These are phyloP conservation scores for Hyles lineata DNA, from an alignment of 2,888 invertebrate species.

Conservation along the genomic window DNA sequence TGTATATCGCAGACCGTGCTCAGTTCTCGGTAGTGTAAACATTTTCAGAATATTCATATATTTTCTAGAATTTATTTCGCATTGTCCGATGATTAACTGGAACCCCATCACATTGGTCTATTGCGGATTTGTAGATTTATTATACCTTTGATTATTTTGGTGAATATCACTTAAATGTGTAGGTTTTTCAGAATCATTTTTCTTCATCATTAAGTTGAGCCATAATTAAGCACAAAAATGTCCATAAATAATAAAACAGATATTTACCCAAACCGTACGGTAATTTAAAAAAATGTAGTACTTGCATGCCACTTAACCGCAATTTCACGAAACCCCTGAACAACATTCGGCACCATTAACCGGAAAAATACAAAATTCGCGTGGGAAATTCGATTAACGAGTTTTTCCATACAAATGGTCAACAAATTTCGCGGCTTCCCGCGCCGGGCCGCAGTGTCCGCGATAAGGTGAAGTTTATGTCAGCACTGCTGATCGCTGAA, in stretches of 20 bases:
- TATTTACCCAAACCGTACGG: too few species aligned
- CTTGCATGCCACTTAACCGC: too few species aligned
- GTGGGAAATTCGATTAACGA: constrained; percentile 27
- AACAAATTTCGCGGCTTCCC: neutral
- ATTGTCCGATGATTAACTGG: neutral
- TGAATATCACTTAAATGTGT: too few species aligned
- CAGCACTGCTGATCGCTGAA: neutral
- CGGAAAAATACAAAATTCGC: neutral
- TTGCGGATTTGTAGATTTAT: too few species aligned
- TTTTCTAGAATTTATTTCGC: neutral
- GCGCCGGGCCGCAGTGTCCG: neutral
- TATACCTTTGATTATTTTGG: too few species aligned
- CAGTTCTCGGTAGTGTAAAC: neutral
- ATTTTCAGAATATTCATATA: neutral
- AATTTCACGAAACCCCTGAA: too few species aligned
- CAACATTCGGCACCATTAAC: neutral
- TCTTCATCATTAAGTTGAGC: too few species aligned
- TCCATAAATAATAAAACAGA: too few species aligned
- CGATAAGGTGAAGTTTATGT: constrained; percentile 8
- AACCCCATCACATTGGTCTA: neutral
- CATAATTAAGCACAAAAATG: too few species aligned
- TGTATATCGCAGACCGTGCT: too few species aligned
- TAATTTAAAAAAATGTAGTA: too few species aligned
- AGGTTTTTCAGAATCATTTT: too few species aligned
- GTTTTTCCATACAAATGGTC: constrained; percentile 32